These are phyloP conservation scores for Sebastolobus altivelis DNA, from an alignment of 2,797 vertebrate species.

Conservation along the genomic window DNA sequence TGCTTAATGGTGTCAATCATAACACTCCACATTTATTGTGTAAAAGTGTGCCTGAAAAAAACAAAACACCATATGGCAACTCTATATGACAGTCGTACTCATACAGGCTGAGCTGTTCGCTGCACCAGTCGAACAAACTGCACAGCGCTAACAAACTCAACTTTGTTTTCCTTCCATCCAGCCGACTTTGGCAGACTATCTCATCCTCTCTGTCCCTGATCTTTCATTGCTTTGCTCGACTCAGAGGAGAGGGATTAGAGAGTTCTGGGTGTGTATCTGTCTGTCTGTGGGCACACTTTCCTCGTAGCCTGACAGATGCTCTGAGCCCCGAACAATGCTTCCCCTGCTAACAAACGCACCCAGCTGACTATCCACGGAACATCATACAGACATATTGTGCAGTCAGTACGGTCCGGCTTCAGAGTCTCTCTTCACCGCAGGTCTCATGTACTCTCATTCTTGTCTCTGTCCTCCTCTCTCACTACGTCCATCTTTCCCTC, in stretches of 20 bases:
- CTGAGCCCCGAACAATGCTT: slow-evolving; percentile 62
- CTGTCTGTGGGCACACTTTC: slow-evolving; percentile 50
- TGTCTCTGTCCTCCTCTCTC: slow-evolving; percentile 32
- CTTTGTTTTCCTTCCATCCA: slow-evolving; percentile 46
- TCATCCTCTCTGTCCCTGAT: slow-evolving; percentile 49
- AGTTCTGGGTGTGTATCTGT: slow-evolving; percentile 62
- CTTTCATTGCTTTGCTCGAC: slow-evolving; percentile 51
- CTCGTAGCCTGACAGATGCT: slow-evolving; percentile 75
- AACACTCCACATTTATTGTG: slow-evolving; percentile 23
- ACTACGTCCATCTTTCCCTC: slow-evolving; percentile 21
- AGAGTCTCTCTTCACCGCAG: slow-evolving; percentile 38
- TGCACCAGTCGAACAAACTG: slow-evolving; percentile 17
- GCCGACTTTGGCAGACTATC: slow-evolving; percentile 49
- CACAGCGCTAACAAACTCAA: slow-evolving; percentile 39
- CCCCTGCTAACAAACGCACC: slow-evolving; percentile 64
- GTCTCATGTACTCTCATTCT: slow-evolving; percentile 39
- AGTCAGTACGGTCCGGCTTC: slow-evolving; percentile 51
- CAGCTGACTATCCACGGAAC: slow-evolving; percentile 62
- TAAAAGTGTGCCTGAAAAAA: slow-evolving; percentile 47
- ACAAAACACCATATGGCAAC: slow-evolving; percentile 66
- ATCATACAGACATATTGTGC: slow-evolving; percentile 67
- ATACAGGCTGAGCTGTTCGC: slow-evolving; percentile 15
- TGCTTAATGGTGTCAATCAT: slow-evolving; percentile 62
- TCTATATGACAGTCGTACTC: slow-evolving; percentile 18
- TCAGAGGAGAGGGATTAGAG: slow-evolving; percentile 66